A percentile compares a stretch with the other conserved stretches of the same genome.
Conservation (phyloP, 2,113 vertebrate species). For the rabbit (Oryctolagus cuniculus) region DNA sequence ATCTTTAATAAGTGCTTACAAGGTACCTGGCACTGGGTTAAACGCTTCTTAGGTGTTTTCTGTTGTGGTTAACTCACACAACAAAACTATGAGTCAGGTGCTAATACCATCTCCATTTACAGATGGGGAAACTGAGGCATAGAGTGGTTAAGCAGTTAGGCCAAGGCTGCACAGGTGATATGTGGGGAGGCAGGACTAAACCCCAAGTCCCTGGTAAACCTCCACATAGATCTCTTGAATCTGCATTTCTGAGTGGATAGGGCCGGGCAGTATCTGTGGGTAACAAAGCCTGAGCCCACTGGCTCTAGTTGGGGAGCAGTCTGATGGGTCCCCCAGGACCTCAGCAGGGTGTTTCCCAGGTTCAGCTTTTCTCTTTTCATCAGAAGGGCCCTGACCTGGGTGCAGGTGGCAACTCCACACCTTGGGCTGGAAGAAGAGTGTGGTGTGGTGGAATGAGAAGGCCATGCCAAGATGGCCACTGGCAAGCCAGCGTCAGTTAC, state of each 20-base stretch:
- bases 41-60: background rate
- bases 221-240: background rate
- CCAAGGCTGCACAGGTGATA: background rate
- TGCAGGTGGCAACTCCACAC: background rate
- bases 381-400: background rate
- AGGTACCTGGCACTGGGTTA: background rate
- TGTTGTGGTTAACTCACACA: background rate
- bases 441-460: no score
- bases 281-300: background rate
- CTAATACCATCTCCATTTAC: background rate
- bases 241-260: background rate
- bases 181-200: background rate
- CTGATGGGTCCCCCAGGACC: background rate
- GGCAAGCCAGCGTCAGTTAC: no score
- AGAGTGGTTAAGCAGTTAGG: background rate
- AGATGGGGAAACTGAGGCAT: background rate
- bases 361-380: background rate
- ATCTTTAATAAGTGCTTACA: background rate
- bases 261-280: accelerated
- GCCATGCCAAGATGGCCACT: no score
- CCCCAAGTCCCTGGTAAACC: background rate
- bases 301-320: background rate
- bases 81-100: background rate
- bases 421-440: background rate
- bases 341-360: background rate